Evolutionary conservation across 2,888 invertebrate genomes (phyloP), one percentile per base, ranked within the genome.

Genomic region (Amiota minor): DNA sequence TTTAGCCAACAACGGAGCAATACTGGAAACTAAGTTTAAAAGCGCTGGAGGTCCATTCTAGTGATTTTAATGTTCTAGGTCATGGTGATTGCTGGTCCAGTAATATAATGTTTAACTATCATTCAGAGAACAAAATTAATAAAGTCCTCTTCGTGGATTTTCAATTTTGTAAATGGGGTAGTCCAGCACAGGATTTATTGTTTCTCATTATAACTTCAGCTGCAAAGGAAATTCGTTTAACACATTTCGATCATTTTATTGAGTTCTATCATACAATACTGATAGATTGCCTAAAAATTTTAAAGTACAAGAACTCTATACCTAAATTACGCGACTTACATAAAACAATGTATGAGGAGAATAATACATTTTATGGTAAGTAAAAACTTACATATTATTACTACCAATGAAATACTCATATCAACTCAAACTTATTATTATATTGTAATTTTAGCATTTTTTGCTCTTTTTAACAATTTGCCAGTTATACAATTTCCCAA

Each of bases 11-110:
- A 12, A 14, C n/a, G 6, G 81, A 86, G 0, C 83, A 87, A 65
- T 86, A 73, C 73, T 81, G 78, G 80, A 76, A 79, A 0, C 78
- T 76, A 20, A 70, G 74, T 1, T 0, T 69, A 0, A 74, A 71
- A 23, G 69, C 79, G 1, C 8, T 82, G 11, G 71, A 86, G 0
- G 55, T 72, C 6, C 75, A 82, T 70, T 72, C 79, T 0, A 68
- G 73, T n/a, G 80, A 78, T 0, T 87, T 89, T 16, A 82, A 85
- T 73, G 87, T 87, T 0, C 72, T 89, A 0, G 88, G 75, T 65
- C 89, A 88, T 72, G 87, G 89, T 0, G 88, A 88, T 73, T 87
- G 86, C 65, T 89, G 89, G 89, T 81, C 84, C 0, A 88, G 88
- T 64, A 88, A 88, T 49, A 76, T 89, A 0, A 89, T 88, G 89